These are phyloP conservation scores for Dryobota labecula DNA, from an alignment of 2,888 invertebrate genomes.

Conservation along the genomic window DNA sequence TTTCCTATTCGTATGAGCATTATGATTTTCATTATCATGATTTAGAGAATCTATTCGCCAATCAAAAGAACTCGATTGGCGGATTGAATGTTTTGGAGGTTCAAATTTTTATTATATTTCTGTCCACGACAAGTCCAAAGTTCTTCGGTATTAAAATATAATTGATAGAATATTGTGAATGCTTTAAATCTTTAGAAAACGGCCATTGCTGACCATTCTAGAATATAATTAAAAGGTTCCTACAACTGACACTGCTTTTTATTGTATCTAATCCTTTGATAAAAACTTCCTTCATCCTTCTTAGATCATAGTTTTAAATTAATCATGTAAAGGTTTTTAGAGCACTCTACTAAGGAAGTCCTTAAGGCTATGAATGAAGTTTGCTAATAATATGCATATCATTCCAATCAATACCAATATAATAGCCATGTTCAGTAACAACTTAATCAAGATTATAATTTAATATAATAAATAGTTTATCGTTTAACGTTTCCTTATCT, in stretches of 20 bases:
- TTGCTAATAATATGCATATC: slow-evolving; percentile 6
- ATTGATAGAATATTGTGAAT: too few relatives aligned
- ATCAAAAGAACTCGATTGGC: too few relatives aligned
- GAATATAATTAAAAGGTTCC: background rate
- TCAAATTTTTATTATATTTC: too few relatives aligned
- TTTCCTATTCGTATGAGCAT: slow-evolving; percentile 18
- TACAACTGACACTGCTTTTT: background rate
- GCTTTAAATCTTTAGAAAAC: background rate
- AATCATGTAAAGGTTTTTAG: too few relatives aligned
- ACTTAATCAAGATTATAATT: slow-evolving; percentile 36
- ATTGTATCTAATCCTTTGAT: too few relatives aligned
- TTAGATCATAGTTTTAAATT: too few relatives aligned
- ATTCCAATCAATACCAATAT: background rate
- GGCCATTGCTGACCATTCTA: background rate
- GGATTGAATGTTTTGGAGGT: too few relatives aligned
- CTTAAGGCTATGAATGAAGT: background rate
- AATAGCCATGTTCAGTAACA: slow-evolving; percentile 9
- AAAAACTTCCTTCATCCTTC: background rate
- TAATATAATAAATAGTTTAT: slow-evolving; percentile 23
- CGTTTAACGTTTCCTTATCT: slow-evolving; percentile 18
- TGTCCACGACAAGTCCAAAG: too few relatives aligned
- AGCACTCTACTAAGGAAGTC: background rate
- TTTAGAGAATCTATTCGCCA: background rate
- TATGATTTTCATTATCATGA: background rate
- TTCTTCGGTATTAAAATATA: too few relatives aligned